Base-by-base conservation (phyloP, 2,888 invertebrate genomes). In the Phortica okadai region DNA sequence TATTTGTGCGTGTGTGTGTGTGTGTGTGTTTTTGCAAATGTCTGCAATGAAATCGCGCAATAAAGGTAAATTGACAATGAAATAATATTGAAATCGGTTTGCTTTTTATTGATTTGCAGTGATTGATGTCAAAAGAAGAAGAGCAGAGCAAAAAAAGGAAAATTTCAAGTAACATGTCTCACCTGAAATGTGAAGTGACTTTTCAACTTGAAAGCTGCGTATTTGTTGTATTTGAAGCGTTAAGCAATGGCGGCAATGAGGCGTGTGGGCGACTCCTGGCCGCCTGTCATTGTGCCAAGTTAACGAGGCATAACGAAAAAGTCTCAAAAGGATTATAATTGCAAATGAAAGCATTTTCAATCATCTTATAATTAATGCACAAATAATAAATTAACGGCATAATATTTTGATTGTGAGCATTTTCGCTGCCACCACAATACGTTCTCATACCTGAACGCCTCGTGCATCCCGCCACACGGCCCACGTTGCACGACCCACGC, bases 271-370 rank as follows among this genome's bases (percentile, higher is more conserved):
- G 11, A 3, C 56, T 2, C 56, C 56, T 11, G n/a, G 11, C 6
- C 56, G 56, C 56, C 56, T 1, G n/a, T 2, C 11, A 41, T 66
- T 66, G 33, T 14, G 8, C n/a, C n/a, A 62, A 73, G 44, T 62
- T 73, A 62, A 62, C 73, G 14, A 45, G 16, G 59, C 73, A 41
- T 73, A 44, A 73, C 42, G 16, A 42, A 44, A 59, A 21, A n/a
- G 14, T 1, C 59, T 59, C 59, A 16, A 21, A 59, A 11, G 41
- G 14, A 33, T 41, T 33, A 50, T 73, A 64, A 64, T 16, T 56
- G 56, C 66, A 73, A 76, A 76, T 73, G 21, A 72, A 73, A 73
- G 25, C 62, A 54, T 42, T 62, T 66, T 73, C 50, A 66, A 76
- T 56, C 44, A 66, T 44, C 59, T 50, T 50, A 11, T 50, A 50